Base-by-base conservation (phyloP, 2,113 vertebrate genomes). In the Hippocampus barbouri region DNA sequence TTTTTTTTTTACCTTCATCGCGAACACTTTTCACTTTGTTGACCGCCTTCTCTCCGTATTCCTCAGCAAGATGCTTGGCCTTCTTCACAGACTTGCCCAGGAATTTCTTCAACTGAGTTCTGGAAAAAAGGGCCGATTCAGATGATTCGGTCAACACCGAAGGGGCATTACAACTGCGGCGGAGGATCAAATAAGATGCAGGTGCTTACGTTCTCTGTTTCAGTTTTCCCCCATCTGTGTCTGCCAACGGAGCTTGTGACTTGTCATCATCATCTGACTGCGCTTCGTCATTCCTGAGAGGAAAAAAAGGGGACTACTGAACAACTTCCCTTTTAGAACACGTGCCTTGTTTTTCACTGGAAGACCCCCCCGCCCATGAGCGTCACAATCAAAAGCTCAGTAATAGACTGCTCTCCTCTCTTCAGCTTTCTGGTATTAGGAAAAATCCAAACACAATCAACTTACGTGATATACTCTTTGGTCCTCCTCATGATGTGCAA, bases 1-100 rank as follows among this genome's bases (percentile, higher is more conserved):
- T 16, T 15, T 49, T 5, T 40, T 8, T 16, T 79, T 79, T 75
- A 96, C 96, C 96, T 94, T 99, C 97, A 0, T 98, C 97, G 68
- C 97, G 93, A 75, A 99, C 97, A 49, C 97, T 99, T 87, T 98
- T 98, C 70, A 99, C 97, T 89, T 99, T 99, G 90, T 98, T 99
- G 66, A 99, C 97, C 3, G 97, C 97, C 74, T 95, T 95, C 86
- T 99, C 97, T 0, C 97, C 95, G 0, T 99, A 99, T 74, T 99
- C 97, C 78, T 97, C 97, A 21, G 97, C 97, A 34, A 99, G 88
- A 84, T 98, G 96, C 77, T 97, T 97, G 67, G 97, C 97, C 83
- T 94, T 94, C 87, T 98, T 99, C 70, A 99, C 96, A 1, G 97
- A 98, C 80, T 98, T 99, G 56, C 97, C 97, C 59, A 99, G 88